Evolutionary conservation across 1,140 invertebrate species (phyloP).

Genomic region (Brachionus koreanus): DNA sequence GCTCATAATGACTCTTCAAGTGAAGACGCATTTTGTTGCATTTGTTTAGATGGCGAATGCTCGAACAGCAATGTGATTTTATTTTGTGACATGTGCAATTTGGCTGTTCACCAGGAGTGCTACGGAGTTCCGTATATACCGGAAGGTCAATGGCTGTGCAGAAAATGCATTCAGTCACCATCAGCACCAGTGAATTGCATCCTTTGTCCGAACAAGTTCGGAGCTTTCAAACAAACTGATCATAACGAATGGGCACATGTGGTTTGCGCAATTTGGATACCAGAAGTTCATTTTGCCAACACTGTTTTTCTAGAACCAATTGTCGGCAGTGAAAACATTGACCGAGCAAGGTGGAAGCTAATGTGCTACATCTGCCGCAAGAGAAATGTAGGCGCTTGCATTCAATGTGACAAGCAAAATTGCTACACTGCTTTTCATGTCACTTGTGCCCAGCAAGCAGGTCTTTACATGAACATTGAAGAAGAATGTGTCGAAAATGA

Average conservation of each 20-base stretch:
- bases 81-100: constrained; percentile 99
- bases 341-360: constrained; percentile 85
- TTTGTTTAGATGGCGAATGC: constrained; percentile 83
- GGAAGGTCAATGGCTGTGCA: constrained; percentile 95
- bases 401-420: constrained; percentile 92
- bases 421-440: constrained; percentile 97
- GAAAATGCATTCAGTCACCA: constrained; percentile 87
- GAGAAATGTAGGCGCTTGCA: constrained; percentile 85
- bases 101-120: constrained; percentile 97
- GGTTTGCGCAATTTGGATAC: constrained; percentile 96
- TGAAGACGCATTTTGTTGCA: constrained; percentile 71
- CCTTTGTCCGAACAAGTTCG: constrained; percentile 92
- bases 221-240: constrained; percentile 97
- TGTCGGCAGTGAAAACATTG: constrained; percentile 90
- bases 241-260: constrained; percentile 94
- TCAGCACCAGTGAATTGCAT: constrained; percentile 91
- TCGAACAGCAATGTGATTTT: constrained; percentile 91
- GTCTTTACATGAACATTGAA: constrained; percentile 84
- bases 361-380: constrained; percentile 95
- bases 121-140: constrained; percentile 99
- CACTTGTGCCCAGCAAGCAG: constrained; percentile 94
- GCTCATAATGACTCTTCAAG: constrained; percentile 5
- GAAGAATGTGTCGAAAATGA: constrained; percentile 64
- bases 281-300: constrained; percentile 94
- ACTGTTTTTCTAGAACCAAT: constrained; percentile 85